phyloP scores from a whole-genome alignment of 2,113 vertebrate genomes.

The Tursiops truncatus region DNA sequence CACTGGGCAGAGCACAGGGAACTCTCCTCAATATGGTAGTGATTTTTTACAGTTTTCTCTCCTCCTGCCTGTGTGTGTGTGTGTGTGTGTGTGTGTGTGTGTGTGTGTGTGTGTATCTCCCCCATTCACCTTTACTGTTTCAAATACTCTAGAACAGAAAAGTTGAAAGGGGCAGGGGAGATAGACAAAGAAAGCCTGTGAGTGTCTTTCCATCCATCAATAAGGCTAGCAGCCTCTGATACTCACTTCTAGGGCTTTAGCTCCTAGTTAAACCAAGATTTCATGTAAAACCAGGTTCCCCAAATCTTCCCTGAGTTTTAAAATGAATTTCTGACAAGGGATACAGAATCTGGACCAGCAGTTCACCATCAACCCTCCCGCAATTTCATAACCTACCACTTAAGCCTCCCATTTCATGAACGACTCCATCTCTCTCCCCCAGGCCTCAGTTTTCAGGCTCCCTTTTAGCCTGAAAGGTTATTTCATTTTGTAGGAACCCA shows the following conservation, averaged over 20 bases:
- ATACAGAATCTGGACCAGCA: conserved; percentile 58
- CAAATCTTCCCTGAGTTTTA: neutral
- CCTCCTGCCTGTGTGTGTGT: neutral
- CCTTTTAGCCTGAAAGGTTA: conserved; percentile 50
- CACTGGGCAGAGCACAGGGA: neutral
- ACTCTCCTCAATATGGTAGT: neutral
- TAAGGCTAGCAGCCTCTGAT: neutral
- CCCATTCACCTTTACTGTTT: neutral
- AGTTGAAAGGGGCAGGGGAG: neutral
- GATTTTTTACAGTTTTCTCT: neutral
- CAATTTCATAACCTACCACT: conserved; percentile 32
- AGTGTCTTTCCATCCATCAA: neutral
- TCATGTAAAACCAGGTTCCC: neutral
- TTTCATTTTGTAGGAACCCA: conserved; percentile 50
- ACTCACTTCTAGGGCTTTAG: neutral
- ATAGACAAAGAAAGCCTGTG: neutral
- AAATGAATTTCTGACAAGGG: conserved; percentile 67
- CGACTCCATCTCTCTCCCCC: neutral
- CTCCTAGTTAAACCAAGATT: neutral
- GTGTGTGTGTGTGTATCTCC: neutral
- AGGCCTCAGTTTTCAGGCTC: conserved; percentile 52
- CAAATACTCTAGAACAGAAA: neutral
- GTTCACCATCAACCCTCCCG: conserved; percentile 62
- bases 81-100: neutral
- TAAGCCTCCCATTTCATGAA: conserved; percentile 53